Evolutionary conservation across 2,113 vertebrate genomes (phyloP).

Genomic region (Pluvianellus socialis): DNA sequence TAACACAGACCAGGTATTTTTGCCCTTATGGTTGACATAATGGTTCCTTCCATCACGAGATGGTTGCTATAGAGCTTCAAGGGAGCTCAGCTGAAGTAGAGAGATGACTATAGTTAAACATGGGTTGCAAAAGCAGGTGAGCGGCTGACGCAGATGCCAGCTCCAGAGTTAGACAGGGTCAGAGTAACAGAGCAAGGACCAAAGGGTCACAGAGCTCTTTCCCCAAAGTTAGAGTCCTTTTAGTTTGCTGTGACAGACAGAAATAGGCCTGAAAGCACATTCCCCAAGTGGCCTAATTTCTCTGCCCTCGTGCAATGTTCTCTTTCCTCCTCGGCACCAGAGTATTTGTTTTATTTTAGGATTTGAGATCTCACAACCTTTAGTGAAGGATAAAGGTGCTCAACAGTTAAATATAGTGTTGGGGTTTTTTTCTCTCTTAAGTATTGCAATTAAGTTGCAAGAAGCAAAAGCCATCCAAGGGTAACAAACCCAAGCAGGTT

Average conservation of each 20-base stretch:
- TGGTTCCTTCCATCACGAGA: neutral
- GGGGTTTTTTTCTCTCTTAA: neutral
- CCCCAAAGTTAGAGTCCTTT: neutral
- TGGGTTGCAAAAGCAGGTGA: neutral
- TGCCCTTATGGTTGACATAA: neutral
- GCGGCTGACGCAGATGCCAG: neutral
- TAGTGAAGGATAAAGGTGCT: neutral
- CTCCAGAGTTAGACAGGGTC: neutral
- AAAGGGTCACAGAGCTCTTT: neutral
- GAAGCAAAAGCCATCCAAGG: neutral
- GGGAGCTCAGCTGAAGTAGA: neutral
- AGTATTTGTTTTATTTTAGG: conserved; percentile 19
- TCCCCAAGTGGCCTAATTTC: conserved; percentile 2
- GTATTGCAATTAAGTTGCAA: neutral
- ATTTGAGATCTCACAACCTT: neutral
- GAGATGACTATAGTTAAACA: neutral
- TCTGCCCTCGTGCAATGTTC: neutral
- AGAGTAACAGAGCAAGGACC: neutral
- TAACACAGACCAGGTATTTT: neutral
- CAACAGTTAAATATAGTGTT: neutral
- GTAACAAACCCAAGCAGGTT: neutral
- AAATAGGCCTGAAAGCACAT: conserved; percentile 17
- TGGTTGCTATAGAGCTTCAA: neutral
- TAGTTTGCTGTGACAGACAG: neutral
- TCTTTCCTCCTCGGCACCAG: neutral